phyloP scores from a whole-genome alignment of 2,888 invertebrate genomes.

The Sussaba pulchella region DNA sequence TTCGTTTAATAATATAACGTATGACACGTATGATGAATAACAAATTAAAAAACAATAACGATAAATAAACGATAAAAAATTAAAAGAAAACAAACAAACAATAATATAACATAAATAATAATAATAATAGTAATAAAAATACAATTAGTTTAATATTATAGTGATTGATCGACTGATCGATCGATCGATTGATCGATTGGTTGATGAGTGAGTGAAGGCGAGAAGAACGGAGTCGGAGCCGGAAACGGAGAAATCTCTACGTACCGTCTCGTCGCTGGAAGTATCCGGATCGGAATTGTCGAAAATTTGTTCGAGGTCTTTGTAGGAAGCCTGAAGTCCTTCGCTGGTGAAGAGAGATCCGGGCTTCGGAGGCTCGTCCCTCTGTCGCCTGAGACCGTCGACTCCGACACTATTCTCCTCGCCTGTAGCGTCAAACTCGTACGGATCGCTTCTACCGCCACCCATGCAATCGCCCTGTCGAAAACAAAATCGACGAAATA shows the following conservation, averaged over 20 bases:
- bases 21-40: too few relatives aligned
- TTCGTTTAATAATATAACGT: too few relatives aligned
- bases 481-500: slow-evolving; percentile 57
- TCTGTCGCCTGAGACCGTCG: slow-evolving; percentile 85
- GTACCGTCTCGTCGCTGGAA: slow-evolving; percentile 94
- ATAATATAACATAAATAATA: too few relatives aligned
- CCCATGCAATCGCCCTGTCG: slow-evolving; percentile 79
- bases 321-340: slow-evolving; percentile 94
- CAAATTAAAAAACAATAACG: too few relatives aligned
- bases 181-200: neutral
- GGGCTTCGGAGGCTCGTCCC: slow-evolving; percentile 85
- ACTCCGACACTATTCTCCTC: slow-evolving; percentile 85
- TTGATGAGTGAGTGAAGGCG: slow-evolving; percentile 34
- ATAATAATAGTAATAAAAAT: too few relatives aligned
- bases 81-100: neutral
- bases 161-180: neutral
- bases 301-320: slow-evolving; percentile 97
- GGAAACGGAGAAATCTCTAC: slow-evolving; percentile 63
- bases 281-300: slow-evolving; percentile 95
- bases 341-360: slow-evolving; percentile 94
- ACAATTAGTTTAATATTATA: too few relatives aligned
- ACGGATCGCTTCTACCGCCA: slow-evolving; percentile 86
- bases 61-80: slow-evolving; percentile 4
- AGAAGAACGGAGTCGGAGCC: slow-evolving; percentile 46
- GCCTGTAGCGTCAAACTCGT: slow-evolving; percentile 90